These are phyloP conservation scores for Capromys pilorides DNA, from an alignment of 2,797 vertebrate species.

Conservation along the genomic window DNA sequence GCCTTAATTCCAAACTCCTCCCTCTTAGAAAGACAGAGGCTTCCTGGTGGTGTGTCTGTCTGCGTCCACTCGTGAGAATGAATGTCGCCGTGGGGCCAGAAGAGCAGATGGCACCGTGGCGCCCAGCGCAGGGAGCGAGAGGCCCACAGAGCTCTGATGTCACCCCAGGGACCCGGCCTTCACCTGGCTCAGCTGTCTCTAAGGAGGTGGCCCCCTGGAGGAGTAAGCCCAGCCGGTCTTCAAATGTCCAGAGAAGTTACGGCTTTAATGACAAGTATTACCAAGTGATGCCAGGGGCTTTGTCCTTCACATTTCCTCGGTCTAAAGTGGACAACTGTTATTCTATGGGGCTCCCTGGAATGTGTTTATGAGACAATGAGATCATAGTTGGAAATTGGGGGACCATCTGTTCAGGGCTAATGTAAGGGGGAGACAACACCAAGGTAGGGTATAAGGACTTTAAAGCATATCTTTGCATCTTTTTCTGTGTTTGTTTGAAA, in stretches of 20 bases:
- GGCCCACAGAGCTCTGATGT: background rate
- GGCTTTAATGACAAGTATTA: slow-evolving; percentile 39
- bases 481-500: slow-evolving; percentile 56
- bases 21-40: background rate
- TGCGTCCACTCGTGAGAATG: background rate
- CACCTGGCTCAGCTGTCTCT: background rate
- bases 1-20: background rate
- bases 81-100: background rate
- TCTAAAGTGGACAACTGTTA: background rate
- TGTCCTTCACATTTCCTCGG: slow-evolving; percentile 41
- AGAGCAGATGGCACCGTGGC: background rate
- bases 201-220: background rate
- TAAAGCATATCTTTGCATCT: slow-evolving; percentile 49
- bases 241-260: background rate
- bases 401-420: slow-evolving; percentile 37
- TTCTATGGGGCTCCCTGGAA: slow-evolving; percentile 15
- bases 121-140: background rate
- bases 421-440: slow-evolving; percentile 25
- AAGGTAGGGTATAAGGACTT: slow-evolving; percentile 35
- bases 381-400: slow-evolving; percentile 55
- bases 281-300: slow-evolving; percentile 24
- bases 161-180: background rate
- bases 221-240: background rate
- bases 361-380: slow-evolving; percentile 52
- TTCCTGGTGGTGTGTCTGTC: background rate